These are phyloP conservation scores for Apodemia duryi DNA, from an alignment of 2,888 invertebrate genomes.

Conservation along the genomic window DNA sequence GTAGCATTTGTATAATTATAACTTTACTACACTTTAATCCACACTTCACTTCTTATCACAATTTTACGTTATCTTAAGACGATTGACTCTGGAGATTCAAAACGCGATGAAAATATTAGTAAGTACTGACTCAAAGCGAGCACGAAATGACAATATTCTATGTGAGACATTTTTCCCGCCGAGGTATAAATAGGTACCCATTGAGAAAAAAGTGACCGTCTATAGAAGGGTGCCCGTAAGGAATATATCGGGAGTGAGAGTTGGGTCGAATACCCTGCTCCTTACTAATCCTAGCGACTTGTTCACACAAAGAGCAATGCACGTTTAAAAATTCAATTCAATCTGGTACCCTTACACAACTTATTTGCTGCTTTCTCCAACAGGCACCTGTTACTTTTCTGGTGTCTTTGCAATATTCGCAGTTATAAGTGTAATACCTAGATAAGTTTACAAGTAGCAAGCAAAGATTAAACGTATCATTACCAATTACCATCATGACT, in stretches of 20 bases:
- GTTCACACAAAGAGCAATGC: neutral
- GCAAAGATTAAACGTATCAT: too few species aligned
- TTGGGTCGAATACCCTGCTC: neutral
- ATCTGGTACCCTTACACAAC: neutral
- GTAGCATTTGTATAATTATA: too few species aligned
- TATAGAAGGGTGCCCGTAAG: neutral
- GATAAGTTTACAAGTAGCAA: too few species aligned
- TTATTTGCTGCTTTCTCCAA: too few species aligned
- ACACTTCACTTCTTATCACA: too few species aligned
- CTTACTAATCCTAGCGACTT: neutral
- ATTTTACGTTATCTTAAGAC: neutral
- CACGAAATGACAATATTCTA: neutral
- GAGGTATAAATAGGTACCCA: constrained; percentile 2
- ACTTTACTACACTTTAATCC: too few species aligned
- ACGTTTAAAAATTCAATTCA: neutral
- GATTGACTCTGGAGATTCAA: neutral
- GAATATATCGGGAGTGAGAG: neutral
- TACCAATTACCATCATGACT: too few species aligned
- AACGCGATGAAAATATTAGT: neutral
- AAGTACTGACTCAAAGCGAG: neutral
- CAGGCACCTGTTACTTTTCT: too few species aligned
- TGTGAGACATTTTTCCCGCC: neutral
- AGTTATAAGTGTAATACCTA: too few species aligned
- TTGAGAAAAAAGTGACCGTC: neutral
- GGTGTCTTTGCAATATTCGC: too few species aligned